Base-by-base conservation (phyloP, 2,113 vertebrate species). In the Rhinopomastus cyanomelas region DNA sequence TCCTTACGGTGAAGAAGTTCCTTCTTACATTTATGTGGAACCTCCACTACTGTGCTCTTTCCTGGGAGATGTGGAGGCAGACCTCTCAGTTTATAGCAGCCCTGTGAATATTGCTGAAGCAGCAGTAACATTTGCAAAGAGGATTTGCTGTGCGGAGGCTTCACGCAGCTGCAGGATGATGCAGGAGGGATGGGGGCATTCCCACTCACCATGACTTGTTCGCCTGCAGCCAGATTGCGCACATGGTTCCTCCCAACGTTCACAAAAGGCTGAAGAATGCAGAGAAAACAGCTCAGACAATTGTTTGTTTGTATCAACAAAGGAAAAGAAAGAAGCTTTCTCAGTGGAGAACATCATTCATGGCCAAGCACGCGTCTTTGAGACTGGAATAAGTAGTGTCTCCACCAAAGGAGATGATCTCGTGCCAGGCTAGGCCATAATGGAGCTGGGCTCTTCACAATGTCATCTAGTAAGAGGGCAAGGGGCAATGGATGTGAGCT, bases 211-310 rank as follows among this genome's bases (percentile, higher is more conserved):
- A 5, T 0, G 4, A 30, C 29, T 42, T 51, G 55, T 48, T 65
- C 0, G 29, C 30, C 34, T 79, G 81, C 93, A 96, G 83, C 93
- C 94, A 88, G 77, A 48, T 65, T 76, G n/a, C 57, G 23, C 77
- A 59, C 81, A 32, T 37, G 67, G 42, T 36, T 81, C 60, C 26
- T 81, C 86, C 56, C 84, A 76, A 4, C 67, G 72, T 66, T 86
- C 81, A 80, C 86, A 93, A 87, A 95, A 87, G 88, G 78, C 49
- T 77, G 86, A 95, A 87, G 84, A 94, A 94, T 42, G 78, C 46
- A 61, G 80, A 71, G 89, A 94, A 93, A 94, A 88, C 48, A 79
- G n/a, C 46, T 85, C 81, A 75, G 62, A 65, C 53, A 76, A 61
- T 34, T 76, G 66, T 53, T 90, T 78, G 37, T 83, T 95, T 92